These are phyloP conservation scores for Tautogolabrus adspersus DNA, from an alignment of 2,113 vertebrate genomes.

Conservation along the genomic window DNA sequence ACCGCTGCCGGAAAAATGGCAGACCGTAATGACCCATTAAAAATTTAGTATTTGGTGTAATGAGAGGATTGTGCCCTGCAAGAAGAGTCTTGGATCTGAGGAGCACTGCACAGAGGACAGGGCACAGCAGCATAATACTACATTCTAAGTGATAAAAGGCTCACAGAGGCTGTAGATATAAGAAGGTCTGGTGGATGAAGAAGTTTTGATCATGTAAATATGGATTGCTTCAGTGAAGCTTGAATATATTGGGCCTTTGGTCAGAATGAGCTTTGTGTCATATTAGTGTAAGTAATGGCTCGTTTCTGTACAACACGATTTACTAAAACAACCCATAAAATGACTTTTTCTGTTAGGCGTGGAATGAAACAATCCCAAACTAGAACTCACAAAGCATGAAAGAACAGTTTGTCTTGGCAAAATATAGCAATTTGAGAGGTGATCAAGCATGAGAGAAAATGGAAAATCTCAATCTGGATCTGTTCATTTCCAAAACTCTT, in stretches of 20 bases:
- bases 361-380: constrained; percentile 58
- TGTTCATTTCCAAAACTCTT: constrained; percentile 57
- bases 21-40: constrained; percentile 70
- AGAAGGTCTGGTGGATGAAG: constrained; percentile 55
- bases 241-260: constrained; percentile 60
- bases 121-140: constrained; percentile 36
- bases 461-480: constrained; percentile 66
- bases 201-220: constrained; percentile 74
- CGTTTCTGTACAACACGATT: constrained; percentile 62
- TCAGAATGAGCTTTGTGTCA: constrained; percentile 66
- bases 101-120: constrained; percentile 20
- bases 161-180: constrained; percentile 44
- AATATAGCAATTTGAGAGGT: constrained; percentile 72
- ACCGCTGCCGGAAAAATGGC: constrained; percentile 54
- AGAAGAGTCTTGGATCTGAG: constrained; percentile 45
- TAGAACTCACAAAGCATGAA: constrained; percentile 65
- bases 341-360: constrained; percentile 52
- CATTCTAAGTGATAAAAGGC: constrained; percentile 52
- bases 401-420: constrained; percentile 67
- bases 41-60: constrained; percentile 74
- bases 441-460: constrained; percentile 74
- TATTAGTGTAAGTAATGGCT: constrained; percentile 72
- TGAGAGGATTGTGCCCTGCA: constrained; percentile 69
- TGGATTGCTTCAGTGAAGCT: constrained; percentile 51
- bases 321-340: constrained; percentile 67